phyloP scores from a whole-genome alignment of 2,888 invertebrate genomes.

The Eupeodes latifasciatus region DNA sequence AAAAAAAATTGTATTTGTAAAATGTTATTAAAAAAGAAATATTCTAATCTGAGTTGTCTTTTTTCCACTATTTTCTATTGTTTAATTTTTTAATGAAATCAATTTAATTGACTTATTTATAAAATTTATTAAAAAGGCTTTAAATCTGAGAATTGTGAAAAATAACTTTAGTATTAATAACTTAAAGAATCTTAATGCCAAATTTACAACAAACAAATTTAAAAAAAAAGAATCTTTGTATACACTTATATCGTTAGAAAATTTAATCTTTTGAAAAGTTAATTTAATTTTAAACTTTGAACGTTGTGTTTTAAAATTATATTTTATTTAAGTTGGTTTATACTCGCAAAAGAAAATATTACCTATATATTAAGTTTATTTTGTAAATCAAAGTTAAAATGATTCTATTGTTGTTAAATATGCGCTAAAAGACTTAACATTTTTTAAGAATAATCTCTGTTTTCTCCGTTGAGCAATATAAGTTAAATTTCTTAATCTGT shows the following conservation, averaged over 20 bases:
- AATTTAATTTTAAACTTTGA: background rate
- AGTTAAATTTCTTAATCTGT: no score
- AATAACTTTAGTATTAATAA: background rate
- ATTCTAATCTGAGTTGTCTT: background rate
- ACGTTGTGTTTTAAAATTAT: background rate
- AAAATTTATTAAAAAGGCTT: constrained; percentile 1
- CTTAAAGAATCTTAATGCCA: constrained; percentile 7
- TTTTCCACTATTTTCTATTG: background rate
- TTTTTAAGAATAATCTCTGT: no score
- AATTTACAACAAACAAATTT: constrained; percentile 6
- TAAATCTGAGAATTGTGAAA: constrained; percentile 12
- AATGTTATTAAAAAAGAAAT: constrained; percentile 11
- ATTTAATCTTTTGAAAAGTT: background rate
- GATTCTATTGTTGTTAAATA: background rate
- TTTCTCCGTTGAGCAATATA: no score
- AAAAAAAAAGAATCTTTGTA: background rate
- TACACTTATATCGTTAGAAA: background rate
- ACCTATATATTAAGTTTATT: background rate
- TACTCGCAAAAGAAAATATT: background rate
- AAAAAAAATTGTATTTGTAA: constrained; percentile 26
- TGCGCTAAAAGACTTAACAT: background rate
- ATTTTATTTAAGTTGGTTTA: background rate
- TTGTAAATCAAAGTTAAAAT: background rate
- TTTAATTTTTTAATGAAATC: background rate
- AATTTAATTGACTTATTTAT: constrained; percentile 14